Evolutionary conservation across 1,140 invertebrate genomes (phyloP), one percentile per base, ranked within the genome.

Genomic region (Daktulosphaira vitifoliae): DNA sequence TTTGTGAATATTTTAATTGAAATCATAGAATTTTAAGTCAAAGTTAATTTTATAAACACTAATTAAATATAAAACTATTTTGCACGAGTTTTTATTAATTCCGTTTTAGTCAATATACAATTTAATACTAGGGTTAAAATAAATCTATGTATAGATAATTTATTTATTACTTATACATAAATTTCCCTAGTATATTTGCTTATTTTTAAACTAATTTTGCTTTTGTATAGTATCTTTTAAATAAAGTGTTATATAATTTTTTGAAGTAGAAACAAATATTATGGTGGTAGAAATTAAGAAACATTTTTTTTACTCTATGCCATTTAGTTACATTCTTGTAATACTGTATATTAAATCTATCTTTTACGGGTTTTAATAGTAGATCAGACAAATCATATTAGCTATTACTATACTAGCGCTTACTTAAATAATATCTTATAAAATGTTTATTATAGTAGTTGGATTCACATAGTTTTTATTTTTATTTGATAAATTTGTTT

Each of bases 201-300:
- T 62, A 18, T 48, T 62, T 62, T 46, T 48, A 46, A 46, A 62
- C 56, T 62, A 62, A 62, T 62, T 62, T 62, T n/a, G 56, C 56
- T 62, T 59, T 15, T 25, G 46, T 6, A 62, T 23, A 15, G 29
- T 33, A 13, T 18, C 4, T 2, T 48, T 56, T 46, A 18, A 1
- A 44, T 13, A 48, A 22, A 46, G 4, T 33, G 29, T 23, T 62
- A 38, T 59, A 18, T 48, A 33, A 29, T 62, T 56, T 46, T 48
- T 18, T 11, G 18, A 46, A 48, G 56, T 62, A 62, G 42, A 33
- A 48, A 48, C 18, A 48, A 59, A 39, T 59, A 44, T 44, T 46
- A 29, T 62, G 56, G 56, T 62, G 56, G 56, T 62, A 62, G 56
- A 62, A 48, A 20, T 48, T 62, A 39, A 33, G 11, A 6, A 6